Conservation (phyloP, 2,888 invertebrate genomes). For the Onchidella celtica region DNA sequence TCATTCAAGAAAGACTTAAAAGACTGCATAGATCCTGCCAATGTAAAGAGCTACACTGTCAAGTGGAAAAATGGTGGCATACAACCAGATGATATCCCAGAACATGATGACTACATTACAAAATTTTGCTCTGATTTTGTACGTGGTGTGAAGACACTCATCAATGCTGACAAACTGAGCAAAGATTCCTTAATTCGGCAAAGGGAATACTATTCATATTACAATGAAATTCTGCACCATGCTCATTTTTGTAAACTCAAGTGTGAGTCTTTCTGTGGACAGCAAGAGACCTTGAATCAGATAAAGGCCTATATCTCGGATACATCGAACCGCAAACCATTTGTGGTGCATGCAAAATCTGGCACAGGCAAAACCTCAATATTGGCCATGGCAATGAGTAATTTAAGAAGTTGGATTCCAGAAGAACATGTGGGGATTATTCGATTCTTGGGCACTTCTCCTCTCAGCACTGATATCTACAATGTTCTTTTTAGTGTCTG, state of each 20-base stretch:
- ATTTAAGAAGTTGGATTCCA: constrained; percentile 61
- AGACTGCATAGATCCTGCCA: constrained; percentile 46
- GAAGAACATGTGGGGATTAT: constrained; percentile 50
- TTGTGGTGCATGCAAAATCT: constrained; percentile 70
- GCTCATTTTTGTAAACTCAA: constrained; percentile 71
- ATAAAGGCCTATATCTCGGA: constrained; percentile 49
- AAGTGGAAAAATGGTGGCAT: constrained; percentile 67
- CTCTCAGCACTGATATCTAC: constrained; percentile 62
- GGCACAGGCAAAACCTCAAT: constrained; percentile 74
- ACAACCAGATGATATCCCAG: constrained; percentile 55
- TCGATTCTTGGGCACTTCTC: constrained; percentile 71
- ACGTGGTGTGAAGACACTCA: constrained; percentile 58
- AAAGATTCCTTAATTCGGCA: constrained; percentile 56
- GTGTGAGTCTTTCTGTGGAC: constrained; percentile 74
- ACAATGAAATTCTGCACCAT: constrained; percentile 74
- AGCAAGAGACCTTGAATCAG: constrained; percentile 61
- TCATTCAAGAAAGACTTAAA: constrained; percentile 56
- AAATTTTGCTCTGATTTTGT: constrained; percentile 67
- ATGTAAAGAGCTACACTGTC: constrained; percentile 55
- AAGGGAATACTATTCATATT: constrained; percentile 67
- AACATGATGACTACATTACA: constrained; percentile 66
- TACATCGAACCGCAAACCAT: constrained; percentile 53
- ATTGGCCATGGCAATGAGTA: constrained; percentile 73
- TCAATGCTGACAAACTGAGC: constrained; percentile 55
- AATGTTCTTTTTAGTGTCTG: constrained; percentile 66